phyloP scores from a whole-genome alignment of 2,113 vertebrate species.

The Coreoperca whiteheadi region DNA sequence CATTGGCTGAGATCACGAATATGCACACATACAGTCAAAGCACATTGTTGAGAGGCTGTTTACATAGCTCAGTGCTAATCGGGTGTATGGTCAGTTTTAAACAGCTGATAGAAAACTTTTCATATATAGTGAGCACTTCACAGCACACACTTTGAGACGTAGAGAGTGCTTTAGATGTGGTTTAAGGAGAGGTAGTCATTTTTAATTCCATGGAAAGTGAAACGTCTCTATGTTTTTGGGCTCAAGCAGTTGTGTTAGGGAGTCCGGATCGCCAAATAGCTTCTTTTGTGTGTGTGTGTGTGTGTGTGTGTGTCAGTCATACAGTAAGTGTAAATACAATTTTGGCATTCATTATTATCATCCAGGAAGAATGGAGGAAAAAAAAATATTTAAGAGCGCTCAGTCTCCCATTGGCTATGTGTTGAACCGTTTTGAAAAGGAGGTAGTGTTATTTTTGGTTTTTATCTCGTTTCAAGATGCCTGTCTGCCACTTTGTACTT shows the following conservation, averaged over 20 bases:
- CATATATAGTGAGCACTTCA: constrained; percentile 72
- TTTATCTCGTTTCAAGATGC: constrained; percentile 78
- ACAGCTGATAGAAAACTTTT: constrained; percentile 76
- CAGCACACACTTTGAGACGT: constrained; percentile 70
- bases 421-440: constrained; percentile 83
- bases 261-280: constrained; percentile 68
- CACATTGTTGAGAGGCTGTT: constrained; percentile 76
- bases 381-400: constrained; percentile 66
- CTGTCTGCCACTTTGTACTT: constrained; percentile 76
- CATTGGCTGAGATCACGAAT: constrained; percentile 70
- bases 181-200: constrained; percentile 86
- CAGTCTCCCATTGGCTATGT: constrained; percentile 79
- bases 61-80: constrained; percentile 75
- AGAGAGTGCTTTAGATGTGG: constrained; percentile 73
- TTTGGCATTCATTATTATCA: constrained; percentile 81
- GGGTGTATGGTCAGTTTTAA: constrained; percentile 71
- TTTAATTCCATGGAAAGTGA: constrained; percentile 73
- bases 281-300: constrained; percentile 33
- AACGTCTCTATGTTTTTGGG: constrained; percentile 75
- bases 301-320: constrained; percentile 56
- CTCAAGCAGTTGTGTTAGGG: constrained; percentile 73
- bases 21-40: constrained; percentile 70
- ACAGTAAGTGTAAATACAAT: constrained; percentile 73
- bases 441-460: constrained; percentile 89
- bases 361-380: constrained; percentile 69